Evolutionary conservation across 2,888 invertebrate genomes (phyloP).

Genomic region (Drosophila pseudotakahashii): DNA sequence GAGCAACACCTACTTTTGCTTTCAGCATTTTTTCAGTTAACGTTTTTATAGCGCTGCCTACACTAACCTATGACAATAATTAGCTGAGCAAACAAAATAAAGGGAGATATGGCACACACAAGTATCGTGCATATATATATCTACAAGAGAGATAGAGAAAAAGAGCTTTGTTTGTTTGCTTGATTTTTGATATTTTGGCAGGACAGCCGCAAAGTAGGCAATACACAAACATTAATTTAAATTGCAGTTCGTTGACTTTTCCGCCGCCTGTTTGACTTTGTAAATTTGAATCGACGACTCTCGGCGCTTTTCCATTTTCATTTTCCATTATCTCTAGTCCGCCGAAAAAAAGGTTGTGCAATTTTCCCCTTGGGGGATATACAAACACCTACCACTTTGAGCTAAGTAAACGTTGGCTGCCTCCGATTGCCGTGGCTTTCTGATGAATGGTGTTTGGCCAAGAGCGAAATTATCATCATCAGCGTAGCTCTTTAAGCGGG

Average conservation of each 20-base stretch:
- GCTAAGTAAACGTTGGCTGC: conserved; percentile 34
- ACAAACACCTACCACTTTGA: conserved; percentile 63
- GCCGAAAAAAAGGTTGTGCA: conserved; percentile 59
- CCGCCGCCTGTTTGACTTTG: conserved; percentile 62
- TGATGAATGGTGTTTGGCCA: conserved; percentile 20
- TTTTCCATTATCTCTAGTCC: conserved; percentile 46
- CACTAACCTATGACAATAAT: conserved; percentile 83
- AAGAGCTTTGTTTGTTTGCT: conserved; percentile 16
- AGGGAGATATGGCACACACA: conserved; percentile 31
- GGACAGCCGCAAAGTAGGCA: conserved; percentile 75
- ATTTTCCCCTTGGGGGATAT: conserved; percentile 48
- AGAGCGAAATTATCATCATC: conserved; percentile 22
- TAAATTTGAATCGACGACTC: conserved; percentile 40
- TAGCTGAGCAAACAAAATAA: conserved; percentile 60
- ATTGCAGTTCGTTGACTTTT: conserved; percentile 30
- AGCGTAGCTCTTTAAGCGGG: neutral
- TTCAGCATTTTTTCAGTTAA: conserved; percentile 55
- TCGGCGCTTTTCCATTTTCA: conserved; percentile 49
- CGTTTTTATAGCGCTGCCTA: conserved; percentile 63
- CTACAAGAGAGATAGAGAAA: conserved; percentile 12
- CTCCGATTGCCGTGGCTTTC: conserved; percentile 9
- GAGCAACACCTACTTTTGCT: conserved; percentile 69
- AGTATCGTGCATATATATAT: conserved; percentile 10
- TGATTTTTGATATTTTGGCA: conserved; percentile 35
- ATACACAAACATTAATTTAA: conserved; percentile 37